These are phyloP conservation scores for Anhinga rufa DNA, from an alignment of 2,113 vertebrate genomes.

Conservation along the genomic window DNA sequence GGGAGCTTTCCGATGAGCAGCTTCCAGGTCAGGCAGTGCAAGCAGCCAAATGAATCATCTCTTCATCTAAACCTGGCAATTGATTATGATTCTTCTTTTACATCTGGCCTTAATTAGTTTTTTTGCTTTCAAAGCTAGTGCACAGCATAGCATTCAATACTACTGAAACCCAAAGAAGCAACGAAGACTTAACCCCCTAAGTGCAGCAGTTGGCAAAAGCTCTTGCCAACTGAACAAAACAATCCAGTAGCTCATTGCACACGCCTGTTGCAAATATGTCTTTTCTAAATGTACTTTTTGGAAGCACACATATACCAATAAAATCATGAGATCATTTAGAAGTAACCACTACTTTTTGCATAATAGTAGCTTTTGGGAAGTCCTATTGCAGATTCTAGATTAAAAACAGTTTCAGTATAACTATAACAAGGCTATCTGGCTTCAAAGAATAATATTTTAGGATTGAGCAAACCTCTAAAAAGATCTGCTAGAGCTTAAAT, in stretches of 20 bases:
- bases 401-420: background rate
- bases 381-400: background rate
- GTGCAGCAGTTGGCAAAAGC: background rate
- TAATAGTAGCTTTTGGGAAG: background rate
- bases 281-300: background rate
- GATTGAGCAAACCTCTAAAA: background rate
- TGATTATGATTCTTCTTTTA: background rate
- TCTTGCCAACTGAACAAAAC: background rate
- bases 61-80: background rate
- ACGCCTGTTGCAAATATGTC: background rate
- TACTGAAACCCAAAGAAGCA: background rate
- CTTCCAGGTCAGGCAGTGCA: background rate
- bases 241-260: background rate
- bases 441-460: background rate
- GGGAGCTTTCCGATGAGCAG: background rate
- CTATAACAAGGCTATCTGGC: background rate
- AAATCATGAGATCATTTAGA: background rate
- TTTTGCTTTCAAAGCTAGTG: background rate
- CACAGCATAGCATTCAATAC: background rate
- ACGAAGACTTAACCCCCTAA: background rate
- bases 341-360: background rate
- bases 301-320: background rate
- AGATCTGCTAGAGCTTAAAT: background rate
- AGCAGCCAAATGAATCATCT: background rate
- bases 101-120: background rate